These are phyloP conservation scores for Acrocephalus kingi DNA, from an alignment of 2,113 vertebrate genomes.

Conservation along the genomic window DNA sequence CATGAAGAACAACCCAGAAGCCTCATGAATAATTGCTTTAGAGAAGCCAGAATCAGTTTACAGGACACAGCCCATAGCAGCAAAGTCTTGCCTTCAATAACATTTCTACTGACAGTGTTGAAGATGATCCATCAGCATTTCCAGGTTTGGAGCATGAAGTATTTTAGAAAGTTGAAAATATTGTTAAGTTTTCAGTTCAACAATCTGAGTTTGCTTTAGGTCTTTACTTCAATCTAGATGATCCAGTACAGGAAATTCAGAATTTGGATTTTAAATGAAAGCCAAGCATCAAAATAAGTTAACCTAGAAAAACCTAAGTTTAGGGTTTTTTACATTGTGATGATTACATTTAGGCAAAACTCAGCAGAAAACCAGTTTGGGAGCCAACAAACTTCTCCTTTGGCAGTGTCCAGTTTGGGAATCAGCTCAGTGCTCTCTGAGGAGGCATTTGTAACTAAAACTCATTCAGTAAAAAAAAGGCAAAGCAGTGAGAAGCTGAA, in stretches of 20 bases:
- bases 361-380: neutral
- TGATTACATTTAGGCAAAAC: conserved; percentile 10
- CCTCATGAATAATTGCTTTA: neutral
- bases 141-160: neutral
- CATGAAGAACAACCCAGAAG: neutral
- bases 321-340: neutral
- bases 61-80: neutral
- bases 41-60: neutral
- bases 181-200: neutral
- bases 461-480: neutral
- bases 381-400: neutral
- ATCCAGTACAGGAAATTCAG: neutral
- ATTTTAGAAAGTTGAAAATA: neutral
- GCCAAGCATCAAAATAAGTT: neutral
- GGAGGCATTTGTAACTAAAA: neutral
- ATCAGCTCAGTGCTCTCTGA: neutral
- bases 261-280: neutral
- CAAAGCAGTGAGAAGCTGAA: conserved; percentile 39
- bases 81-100: neutral
- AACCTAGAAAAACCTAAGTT: neutral
- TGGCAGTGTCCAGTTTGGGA: conserved; percentile 12
- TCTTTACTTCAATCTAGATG: neutral
- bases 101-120: neutral
- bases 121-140: neutral
- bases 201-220: neutral